A percentile compares a stretch with the other conserved stretches of the same genome.
Evolutionary conservation across 1,140 invertebrate genomes (phyloP).

Genomic region (Drosophila carrolli): DNA sequence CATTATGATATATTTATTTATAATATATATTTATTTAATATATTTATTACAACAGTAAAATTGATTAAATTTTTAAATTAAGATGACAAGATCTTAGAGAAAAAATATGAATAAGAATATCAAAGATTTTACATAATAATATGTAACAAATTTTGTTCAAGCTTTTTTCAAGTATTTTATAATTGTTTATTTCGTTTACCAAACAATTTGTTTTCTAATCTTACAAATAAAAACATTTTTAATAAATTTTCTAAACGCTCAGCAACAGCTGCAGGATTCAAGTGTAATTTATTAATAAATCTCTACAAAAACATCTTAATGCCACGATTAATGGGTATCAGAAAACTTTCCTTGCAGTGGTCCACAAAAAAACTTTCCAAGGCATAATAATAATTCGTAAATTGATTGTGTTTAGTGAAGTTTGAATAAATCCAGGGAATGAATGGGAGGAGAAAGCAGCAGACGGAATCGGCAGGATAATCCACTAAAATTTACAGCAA

Average conservation of each 20-base stretch:
- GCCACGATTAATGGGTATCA: neutral
- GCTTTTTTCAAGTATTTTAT: too few species aligned
- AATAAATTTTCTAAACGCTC: too few species aligned
- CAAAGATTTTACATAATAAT: too few species aligned
- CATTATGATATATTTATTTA: neutral
- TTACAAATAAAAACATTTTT: too few species aligned
- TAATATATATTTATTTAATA: too few species aligned
- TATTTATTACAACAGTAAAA: neutral
- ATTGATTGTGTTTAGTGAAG: constrained; percentile 83
- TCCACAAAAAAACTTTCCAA: constrained; percentile 34
- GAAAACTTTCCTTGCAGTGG: constrained; percentile 28
- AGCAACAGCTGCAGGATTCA: too few species aligned
- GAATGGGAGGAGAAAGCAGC: constrained; percentile 36
- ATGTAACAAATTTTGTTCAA: too few species aligned
- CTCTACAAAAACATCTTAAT: neutral
- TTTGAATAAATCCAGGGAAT: constrained; percentile 77
- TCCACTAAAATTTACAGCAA: constrained; percentile 83
- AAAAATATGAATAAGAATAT: neutral
- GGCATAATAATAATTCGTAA: constrained; percentile 81
- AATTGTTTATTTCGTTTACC: too few species aligned
- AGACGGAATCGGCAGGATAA: constrained; percentile 69
- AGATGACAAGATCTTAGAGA: too few species aligned
- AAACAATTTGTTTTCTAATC: too few species aligned
- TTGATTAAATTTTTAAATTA: too few species aligned
- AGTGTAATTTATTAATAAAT: neutral